Base-by-base conservation (phyloP, 2,113 vertebrate genomes). In the Atractosteus spatula region DNA sequence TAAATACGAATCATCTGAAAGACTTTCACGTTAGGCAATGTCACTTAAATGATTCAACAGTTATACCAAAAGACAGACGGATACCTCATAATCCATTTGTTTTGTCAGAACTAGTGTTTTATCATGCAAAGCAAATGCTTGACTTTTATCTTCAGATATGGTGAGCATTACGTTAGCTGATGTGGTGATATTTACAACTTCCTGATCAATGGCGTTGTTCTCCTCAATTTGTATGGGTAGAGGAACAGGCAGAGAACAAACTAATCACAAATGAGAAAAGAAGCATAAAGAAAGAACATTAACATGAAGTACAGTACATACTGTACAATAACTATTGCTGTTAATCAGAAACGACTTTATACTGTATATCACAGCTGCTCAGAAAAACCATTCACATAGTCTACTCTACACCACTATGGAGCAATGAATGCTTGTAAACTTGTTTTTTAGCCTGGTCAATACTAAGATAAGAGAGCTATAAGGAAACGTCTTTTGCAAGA, bases 1-100 rank as follows among this genome's bases (percentile, higher is more conserved):
- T 63, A 71, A 62, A 14, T 12, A 43, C 29, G 45, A 29, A 68
- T 72, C 59, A 63, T 68, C 14, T 63, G 57, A 11, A 7, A 65
- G 68, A 12, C 45, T 41, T 42, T 10, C 29, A 41, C 12, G 55
- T 69, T 41, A 55, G 42, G 4, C 2, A 64, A 42, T 16, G 3
- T 47, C 44, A 66, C 3, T 4, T 12, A 42, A 66, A 11, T 45
- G 41, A 16, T 6, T n/a, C 29, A 29, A 29, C 29, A 29, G 29
- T 29, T 29, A 29, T 29, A 29, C 29, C 29, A 29, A 29, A 66
- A 8, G 13, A 41, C 16, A 42, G 13, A 55, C 42, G 5, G 72
- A 43, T 81, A 90, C 91, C 87, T 93, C 91, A 66, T 86, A 93
- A 71, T 93, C 91, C 65, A 93, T 75, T 13, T 80, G 83, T 71